Evolutionary conservation across 2,113 vertebrate species (phyloP).

Genomic region (Grammomys dolichurus): DNA sequence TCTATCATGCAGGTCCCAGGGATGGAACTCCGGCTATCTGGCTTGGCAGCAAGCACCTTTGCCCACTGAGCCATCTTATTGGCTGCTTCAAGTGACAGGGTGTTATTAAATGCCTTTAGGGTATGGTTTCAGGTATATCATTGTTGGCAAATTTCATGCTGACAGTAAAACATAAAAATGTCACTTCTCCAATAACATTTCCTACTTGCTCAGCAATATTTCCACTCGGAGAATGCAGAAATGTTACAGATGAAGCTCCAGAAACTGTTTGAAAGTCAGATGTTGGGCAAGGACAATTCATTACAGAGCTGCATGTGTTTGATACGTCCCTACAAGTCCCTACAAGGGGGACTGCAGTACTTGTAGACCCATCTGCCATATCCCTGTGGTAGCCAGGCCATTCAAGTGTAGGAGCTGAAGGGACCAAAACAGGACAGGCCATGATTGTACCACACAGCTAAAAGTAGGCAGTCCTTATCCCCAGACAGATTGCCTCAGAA

Average conservation of each 20-base stretch:
- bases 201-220: background rate
- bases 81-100: background rate
- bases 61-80: background rate
- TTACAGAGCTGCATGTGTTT: background rate
- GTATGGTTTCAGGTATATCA: constrained; percentile 2
- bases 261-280: background rate
- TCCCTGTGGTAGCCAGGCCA: background rate
- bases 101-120: background rate
- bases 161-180: background rate
- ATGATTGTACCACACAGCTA: background rate
- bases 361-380: background rate
- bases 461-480: background rate
- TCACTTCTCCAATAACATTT: constrained; percentile 3
- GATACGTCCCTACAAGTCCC: background rate
- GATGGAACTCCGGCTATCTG: background rate
- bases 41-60: background rate
- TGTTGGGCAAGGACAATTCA: background rate
- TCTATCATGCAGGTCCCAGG: background rate
- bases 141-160: background rate
- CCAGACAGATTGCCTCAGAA: background rate
- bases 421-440: background rate
- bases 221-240: background rate
- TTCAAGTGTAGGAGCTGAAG: background rate
- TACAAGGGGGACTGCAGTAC: background rate
- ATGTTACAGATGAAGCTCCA: background rate